Base-by-base conservation (phyloP, 2,113 vertebrate genomes). In the Oreotrochilus melanogaster region DNA sequence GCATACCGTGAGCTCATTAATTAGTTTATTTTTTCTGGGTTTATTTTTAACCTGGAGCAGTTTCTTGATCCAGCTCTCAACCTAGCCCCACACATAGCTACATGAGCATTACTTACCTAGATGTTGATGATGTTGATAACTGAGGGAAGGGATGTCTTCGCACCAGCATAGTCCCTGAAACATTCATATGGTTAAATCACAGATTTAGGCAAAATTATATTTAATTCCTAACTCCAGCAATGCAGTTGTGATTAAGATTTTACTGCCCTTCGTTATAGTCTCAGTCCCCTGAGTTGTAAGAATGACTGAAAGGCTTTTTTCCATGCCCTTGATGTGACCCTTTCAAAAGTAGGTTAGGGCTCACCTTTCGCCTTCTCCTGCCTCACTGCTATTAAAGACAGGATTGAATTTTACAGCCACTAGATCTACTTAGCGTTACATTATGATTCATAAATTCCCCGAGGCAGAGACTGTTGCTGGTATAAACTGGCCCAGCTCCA, bases 321-420 rank as follows among this genome's bases (percentile, higher is more conserved):
- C 65, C 48, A 13, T 94, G 94, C 85, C 96, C 94, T 93, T 95
- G 85, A 83, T 42, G 16, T 95, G 96, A 97, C 96, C 94, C 86
- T 91, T 90, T 94, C 88, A 71, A 94, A 96, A 92, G 91, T 76
- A 94, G 92, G 89, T 82, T 96, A 86, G 47, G 82, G 51, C 86
- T 96, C 88, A 96, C 93, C 93, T 96, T 94, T 93, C 19, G 30
- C 95, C 88, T 94, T 93, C 93, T 93, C 72, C 90, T 91, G 93
- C 86, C 90, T 94, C 86, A 8, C 65, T 93, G 76, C 92, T 94
- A 70, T 95, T 95, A 94, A 95, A 93, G 82, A 58, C 43, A 78
- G 82, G 88, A 92, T 96, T 96, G 95, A 90, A 88, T 94, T 95
- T 96, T 95, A 95, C 78, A 96, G 92, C 81, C 92, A 94, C 89